These are phyloP conservation scores for Riptortus pedestris DNA, from an alignment of 1,140 invertebrate genomes.

Conservation along the genomic window DNA sequence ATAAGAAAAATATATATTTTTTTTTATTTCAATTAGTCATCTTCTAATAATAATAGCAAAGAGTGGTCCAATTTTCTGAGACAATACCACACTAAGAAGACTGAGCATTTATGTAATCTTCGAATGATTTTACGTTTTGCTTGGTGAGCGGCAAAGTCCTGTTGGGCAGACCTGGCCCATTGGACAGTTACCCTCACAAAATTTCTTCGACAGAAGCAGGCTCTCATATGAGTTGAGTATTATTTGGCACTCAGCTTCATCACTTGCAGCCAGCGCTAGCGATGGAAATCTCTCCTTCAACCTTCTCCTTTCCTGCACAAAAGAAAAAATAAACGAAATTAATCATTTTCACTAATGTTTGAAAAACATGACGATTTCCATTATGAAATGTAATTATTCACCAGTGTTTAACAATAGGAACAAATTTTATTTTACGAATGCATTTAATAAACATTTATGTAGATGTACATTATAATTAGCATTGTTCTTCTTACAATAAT, in stretches of 20 bases:
- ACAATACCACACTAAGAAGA: conserved; percentile 6
- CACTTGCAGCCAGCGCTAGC: conserved; percentile 56
- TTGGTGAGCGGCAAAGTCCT: conserved; percentile 48
- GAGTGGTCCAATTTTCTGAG: conserved; percentile 17
- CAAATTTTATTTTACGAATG: no score
- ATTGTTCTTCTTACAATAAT: no score
- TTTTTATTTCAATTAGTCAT: no score
- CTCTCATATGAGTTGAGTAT: conserved; percentile 73
- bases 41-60: no score
- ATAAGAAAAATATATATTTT: no score
- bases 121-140: conserved; percentile 39
- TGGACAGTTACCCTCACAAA: conserved; percentile 75
- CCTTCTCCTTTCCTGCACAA: conserved; percentile 61
- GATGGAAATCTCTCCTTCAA: conserved; percentile 74
- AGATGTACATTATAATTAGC: no score
- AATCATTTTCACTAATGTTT: no score
- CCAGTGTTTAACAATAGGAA: no score
- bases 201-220: conserved; percentile 58
- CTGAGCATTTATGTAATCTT: not conserved
- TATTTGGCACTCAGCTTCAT: conserved; percentile 61
- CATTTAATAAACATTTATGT: no score
- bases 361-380: no score
- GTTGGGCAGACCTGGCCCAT: conserved; percentile 75
- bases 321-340: conserved; percentile 3
- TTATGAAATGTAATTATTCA: no score